These are phyloP conservation scores for Astur gentilis DNA, from an alignment of 2,113 vertebrate genomes.

Conservation along the genomic window DNA sequence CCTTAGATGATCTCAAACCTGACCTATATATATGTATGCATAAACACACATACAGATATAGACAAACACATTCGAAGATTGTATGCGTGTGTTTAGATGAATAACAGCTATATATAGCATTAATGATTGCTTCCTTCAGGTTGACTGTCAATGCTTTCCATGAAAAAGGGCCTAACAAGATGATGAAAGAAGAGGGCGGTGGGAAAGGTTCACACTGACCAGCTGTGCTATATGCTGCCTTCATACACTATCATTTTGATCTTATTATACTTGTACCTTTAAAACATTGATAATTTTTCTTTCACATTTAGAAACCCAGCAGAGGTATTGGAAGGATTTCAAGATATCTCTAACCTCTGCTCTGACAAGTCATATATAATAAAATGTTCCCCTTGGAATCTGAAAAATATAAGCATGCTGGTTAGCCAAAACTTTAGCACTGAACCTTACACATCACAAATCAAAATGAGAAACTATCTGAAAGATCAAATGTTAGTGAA, in stretches of 20 bases:
- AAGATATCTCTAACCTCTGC: not conserved
- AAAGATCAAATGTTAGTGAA: conserved; percentile 9
- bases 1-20: not conserved
- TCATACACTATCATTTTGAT: not conserved
- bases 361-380: not conserved
- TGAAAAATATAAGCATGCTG: not conserved
- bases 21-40: no score
- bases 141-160: not conserved
- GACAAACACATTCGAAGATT: not conserved
- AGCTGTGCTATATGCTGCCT: not conserved
- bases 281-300: not conserved
- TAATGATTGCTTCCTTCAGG: not conserved
- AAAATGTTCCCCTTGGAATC: not conserved
- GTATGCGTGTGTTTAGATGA: not conserved
- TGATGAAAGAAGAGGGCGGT: not conserved
- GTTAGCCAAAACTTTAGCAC: conserved; percentile 14
- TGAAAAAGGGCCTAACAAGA: not conserved
- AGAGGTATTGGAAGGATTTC: not conserved
- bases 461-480: conserved; percentile 26
- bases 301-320: not conserved
- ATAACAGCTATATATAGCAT: not conserved
- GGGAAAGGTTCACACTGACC: not conserved
- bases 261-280: not conserved
- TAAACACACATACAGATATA: not conserved
- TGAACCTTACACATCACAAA: not conserved